phyloP scores from a whole-genome alignment of 92 coral and sea anemone genomes.

The Zoanthus sansibaricus region DNA sequence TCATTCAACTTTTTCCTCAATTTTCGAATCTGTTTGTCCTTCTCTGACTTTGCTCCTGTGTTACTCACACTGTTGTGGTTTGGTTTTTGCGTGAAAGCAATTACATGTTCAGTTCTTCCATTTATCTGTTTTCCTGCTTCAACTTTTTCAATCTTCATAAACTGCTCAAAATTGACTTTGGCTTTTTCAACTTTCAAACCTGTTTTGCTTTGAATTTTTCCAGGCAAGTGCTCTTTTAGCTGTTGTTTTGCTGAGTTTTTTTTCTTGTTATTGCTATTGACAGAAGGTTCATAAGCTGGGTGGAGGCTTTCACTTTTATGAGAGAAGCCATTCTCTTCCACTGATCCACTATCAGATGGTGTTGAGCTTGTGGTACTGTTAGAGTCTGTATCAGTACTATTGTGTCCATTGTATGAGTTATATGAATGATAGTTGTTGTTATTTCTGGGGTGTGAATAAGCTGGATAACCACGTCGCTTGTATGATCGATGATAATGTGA shows the following conservation, averaged over 20 bases:
- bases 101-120: slow-evolving; percentile 52
- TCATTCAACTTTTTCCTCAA: slow-evolving; percentile 85
- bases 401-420: slow-evolving; percentile 50
- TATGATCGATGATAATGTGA: slow-evolving; percentile 68
- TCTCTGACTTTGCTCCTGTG: slow-evolving; percentile 59
- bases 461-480: slow-evolving; percentile 65
- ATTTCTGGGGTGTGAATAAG: slow-evolving; percentile 63
- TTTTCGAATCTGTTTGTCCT: slow-evolving; percentile 82
- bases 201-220: slow-evolving; percentile 6
- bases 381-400: slow-evolving; percentile 60
- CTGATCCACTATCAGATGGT: slow-evolving; percentile 72
- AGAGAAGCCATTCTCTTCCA: slow-evolving; percentile 64
- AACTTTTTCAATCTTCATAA: slow-evolving; percentile 59
- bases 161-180: slow-evolving; percentile 51
- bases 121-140: slow-evolving; percentile 25
- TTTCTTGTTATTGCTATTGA: slow-evolving; percentile 1
- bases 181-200: slow-evolving; percentile 29
- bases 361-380: slow-evolving; percentile 77
- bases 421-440: slow-evolving; percentile 63
- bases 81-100: slow-evolving; percentile 43
- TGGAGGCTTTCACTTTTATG: slow-evolving; percentile 49
- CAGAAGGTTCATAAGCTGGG: slow-evolving; percentile 17
- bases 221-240: slow-evolving; percentile 18
- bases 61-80: slow-evolving; percentile 5
- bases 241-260: slow-evolving; percentile 24